Evolutionary conservation across 2,113 vertebrate genomes (phyloP).

Genomic region (Elephantulus edwardii): DNA sequence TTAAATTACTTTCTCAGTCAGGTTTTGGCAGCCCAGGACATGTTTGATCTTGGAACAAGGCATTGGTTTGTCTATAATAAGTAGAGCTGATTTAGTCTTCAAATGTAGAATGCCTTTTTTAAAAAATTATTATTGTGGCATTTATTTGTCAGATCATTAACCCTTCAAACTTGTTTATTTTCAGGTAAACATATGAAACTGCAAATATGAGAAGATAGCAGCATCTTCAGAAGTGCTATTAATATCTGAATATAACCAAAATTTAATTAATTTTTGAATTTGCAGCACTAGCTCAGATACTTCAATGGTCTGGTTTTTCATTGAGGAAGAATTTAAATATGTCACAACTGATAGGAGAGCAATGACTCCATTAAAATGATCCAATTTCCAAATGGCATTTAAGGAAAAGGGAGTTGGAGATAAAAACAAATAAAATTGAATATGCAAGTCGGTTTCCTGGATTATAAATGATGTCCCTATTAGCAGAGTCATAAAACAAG

Average conservation of each 20-base stretch:
- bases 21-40: neutral
- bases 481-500: conserved; percentile 69
- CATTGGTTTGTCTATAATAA: neutral
- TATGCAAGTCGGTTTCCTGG: conserved; percentile 33
- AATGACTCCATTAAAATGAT: conserved; percentile 20
- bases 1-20: conserved; percentile 17
- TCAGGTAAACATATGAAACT: neutral
- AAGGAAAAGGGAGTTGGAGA: neutral
- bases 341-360: neutral
- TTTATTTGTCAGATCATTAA: neutral
- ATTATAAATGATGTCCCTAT: conserved; percentile 54
- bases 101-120: conserved; percentile 19
- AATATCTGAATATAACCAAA: conserved; percentile 42
- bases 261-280: conserved; percentile 26
- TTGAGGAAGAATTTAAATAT: neutral
- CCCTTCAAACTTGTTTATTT: neutral
- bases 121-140: neutral
- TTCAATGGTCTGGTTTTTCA: neutral
- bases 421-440: conserved; percentile 55
- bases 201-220: neutral
- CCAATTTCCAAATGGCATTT: conserved; percentile 41
- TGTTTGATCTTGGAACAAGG: neutral
- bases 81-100: neutral
- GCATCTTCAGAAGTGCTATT: neutral
- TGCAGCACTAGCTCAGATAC: neutral